Evolutionary conservation across 2,797 vertebrate genomes (phyloP), one percentile per base, ranked within the genome.

Genomic region (Eulemur rubriventer): DNA sequence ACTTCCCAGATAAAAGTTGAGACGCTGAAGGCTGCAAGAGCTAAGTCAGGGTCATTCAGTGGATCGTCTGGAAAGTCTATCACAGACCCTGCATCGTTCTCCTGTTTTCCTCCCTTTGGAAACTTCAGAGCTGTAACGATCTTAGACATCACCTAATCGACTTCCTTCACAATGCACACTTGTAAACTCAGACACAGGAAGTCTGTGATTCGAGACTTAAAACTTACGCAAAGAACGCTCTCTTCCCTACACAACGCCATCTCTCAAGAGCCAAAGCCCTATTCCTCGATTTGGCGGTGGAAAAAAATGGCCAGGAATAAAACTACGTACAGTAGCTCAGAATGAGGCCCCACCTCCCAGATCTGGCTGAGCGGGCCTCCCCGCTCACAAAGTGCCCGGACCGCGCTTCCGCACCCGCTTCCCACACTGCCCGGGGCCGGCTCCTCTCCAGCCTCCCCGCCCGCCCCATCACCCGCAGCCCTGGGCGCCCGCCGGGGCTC

Each of bases 271-370:
- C 67, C 91, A 82, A 65, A 90, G 78, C 61, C 61, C 30, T 43
- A 28, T 76, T 24, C 69, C 67, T 43, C 24, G 38, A 81, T 72
- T 72, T 35, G 92, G 89, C 55, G 2, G 43, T 8, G 65, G 61
- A 46, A 72, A 59, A 59, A 89, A 61, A 86, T n/a, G 86, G 82
- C 87, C 92, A 80, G 63, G 76, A 86, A 41, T 22, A 24, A 70
- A 91, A 70, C 48, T 41, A 33, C 13, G 33, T 30, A 43, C 82
- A 11, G 38, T n/a, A 48, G 93, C 7, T 63, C 76, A n/a, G 69
- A 52, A 55, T 9, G 24, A 85, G 76, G 96, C 88, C 55, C 95
- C 97, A 63, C 84, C 88, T 92, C 87, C 95, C 80, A 72, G 50
- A 70, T 72, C 84, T 10, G 73, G 89, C 28, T 8, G 18, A 4